Evolutionary conservation across 2,113 vertebrate species (phyloP).

Genomic region (Ginglymostoma cirratum): DNA sequence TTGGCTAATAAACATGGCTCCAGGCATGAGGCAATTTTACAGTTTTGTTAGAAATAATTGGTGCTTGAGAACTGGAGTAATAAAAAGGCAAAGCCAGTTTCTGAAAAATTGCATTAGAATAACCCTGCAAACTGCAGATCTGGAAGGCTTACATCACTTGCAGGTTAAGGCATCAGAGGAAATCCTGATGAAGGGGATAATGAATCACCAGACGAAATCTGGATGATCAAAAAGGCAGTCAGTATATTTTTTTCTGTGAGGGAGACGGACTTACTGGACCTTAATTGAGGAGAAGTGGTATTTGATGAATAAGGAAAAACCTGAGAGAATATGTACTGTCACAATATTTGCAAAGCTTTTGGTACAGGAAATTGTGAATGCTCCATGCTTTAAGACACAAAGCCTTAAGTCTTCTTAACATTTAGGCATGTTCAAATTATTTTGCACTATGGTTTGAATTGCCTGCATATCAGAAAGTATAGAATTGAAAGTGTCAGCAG

Average conservation of each 20-base stretch:
- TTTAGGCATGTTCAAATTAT: too few relatives aligned
- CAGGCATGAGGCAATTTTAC: background rate
- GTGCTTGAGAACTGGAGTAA: background rate
- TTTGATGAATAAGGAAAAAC: background rate
- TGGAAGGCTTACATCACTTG: background rate
- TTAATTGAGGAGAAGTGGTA: background rate
- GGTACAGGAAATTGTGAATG: background rate
- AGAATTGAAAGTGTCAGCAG: background rate
- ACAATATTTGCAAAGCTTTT: background rate
- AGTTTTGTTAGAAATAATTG: background rate
- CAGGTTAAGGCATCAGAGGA: background rate
- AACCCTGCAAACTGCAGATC: background rate
- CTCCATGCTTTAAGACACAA: too few relatives aligned
- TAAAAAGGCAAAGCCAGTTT: conserved; percentile 13
- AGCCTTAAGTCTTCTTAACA: too few relatives aligned
- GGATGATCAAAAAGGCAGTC: background rate
- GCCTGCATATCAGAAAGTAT: background rate
- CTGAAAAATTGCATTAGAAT: background rate
- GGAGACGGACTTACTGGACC: background rate
- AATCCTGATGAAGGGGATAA: background rate
- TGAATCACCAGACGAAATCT: background rate
- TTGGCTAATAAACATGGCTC: background rate
- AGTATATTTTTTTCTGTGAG: background rate
- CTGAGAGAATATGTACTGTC: background rate
- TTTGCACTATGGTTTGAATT: too few relatives aligned